These are phyloP conservation scores for Campylomormyrus tamandua DNA, from an alignment of 2,113 vertebrate species.

Conservation along the genomic window DNA sequence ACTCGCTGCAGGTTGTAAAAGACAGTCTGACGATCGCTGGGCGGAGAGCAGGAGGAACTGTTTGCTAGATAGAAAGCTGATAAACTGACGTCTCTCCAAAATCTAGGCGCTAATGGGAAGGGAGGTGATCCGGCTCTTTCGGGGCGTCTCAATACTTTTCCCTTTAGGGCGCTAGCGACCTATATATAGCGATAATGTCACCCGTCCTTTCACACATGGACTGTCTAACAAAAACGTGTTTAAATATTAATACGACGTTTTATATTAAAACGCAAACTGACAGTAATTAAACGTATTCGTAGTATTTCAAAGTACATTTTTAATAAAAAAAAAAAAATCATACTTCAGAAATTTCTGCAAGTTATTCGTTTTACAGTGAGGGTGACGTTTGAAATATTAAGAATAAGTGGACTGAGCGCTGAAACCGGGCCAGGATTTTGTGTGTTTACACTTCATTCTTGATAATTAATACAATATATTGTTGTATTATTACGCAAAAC, in stretches of 20 bases:
- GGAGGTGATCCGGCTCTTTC: slow-evolving; percentile 42
- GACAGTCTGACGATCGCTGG: slow-evolving; percentile 35
- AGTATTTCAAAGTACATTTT: neutral
- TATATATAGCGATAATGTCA: slow-evolving; percentile 28
- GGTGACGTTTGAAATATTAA: neutral
- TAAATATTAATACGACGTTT: neutral
- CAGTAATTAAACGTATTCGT: neutral
- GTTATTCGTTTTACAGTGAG: neutral
- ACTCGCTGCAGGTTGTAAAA: slow-evolving; percentile 39
- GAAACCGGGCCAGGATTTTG: neutral
- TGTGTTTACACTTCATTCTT: neutral
- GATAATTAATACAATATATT: neutral
- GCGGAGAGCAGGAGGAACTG: slow-evolving; percentile 28
- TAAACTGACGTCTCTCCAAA: slow-evolving; percentile 36
- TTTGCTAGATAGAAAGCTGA: slow-evolving; percentile 57
- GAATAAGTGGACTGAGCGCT: neutral
- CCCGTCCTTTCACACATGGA: neutral
- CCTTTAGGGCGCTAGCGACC: slow-evolving; percentile 40
- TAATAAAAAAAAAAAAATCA: neutral
- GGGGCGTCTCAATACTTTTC: slow-evolving; percentile 43
- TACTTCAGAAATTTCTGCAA: neutral
- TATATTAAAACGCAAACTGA: neutral
- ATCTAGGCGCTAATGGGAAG: slow-evolving; percentile 45
- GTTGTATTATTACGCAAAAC: neutral
- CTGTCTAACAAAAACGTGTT: neutral